These are phyloP conservation scores for Megalonaias nervosa DNA, from an alignment of 1,140 invertebrate species.

Conservation along the genomic window DNA sequence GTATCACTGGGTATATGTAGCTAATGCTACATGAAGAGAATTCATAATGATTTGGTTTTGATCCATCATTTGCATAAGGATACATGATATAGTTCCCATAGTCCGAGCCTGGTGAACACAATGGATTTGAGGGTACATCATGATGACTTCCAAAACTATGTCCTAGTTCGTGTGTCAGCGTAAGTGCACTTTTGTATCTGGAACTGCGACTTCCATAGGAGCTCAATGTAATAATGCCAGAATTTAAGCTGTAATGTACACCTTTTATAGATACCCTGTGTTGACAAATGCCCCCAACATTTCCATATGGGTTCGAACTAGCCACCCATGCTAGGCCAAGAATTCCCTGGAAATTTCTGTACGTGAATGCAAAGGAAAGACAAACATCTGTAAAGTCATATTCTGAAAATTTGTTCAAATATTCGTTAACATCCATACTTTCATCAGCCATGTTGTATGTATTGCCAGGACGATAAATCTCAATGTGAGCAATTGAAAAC, in stretches of 20 bases:
- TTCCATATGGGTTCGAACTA: constrained; percentile 39
- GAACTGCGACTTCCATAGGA: constrained; percentile 40
- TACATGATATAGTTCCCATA: constrained; percentile 63
- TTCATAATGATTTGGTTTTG: constrained; percentile 48
- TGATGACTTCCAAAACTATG: constrained; percentile 63
- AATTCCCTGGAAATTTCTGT: constrained; percentile 50
- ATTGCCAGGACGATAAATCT: constrained; percentile 33
- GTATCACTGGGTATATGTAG: constrained; percentile 57
- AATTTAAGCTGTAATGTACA: constrained; percentile 51
- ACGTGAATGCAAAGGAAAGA: constrained; percentile 55
- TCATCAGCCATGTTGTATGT: constrained; percentile 38
- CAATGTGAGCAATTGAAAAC: constrained; percentile 54
- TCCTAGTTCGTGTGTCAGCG: constrained; percentile 61
- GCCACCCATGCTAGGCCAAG: constrained; percentile 60
- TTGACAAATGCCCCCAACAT: constrained; percentile 52
- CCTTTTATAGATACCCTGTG: constrained; percentile 22
- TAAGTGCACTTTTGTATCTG: constrained; percentile 35
- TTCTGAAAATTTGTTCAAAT: constrained; percentile 55
- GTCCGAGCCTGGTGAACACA: constrained; percentile 37
- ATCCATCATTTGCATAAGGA: constrained; percentile 40
- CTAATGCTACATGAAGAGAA: constrained; percentile 63
- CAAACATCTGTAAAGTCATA: constrained; percentile 56
- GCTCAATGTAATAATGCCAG: constrained; percentile 46
- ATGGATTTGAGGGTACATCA: constrained; percentile 35
- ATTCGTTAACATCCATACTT: constrained; percentile 33